phyloP scores from a whole-genome alignment of 2,888 invertebrate species.

The Drosophila kokeensis region DNA sequence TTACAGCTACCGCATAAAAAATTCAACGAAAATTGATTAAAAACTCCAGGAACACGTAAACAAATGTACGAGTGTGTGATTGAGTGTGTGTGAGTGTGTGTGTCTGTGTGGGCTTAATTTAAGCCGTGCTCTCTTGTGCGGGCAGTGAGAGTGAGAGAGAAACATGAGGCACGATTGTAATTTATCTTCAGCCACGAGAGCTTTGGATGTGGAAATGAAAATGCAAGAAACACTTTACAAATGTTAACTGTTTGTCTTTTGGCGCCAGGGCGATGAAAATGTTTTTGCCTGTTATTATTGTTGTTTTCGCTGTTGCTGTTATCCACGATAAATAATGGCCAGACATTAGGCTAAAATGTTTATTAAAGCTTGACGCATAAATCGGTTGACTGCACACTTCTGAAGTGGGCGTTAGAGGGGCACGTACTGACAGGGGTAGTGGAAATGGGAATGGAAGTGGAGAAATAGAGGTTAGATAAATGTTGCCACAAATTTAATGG shows the following conservation, averaged over 20 bases:
- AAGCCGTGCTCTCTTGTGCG: constrained; percentile 46
- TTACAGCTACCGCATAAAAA: constrained; percentile 73
- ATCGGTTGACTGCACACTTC: constrained; percentile 43
- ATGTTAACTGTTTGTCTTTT: constrained; percentile 82
- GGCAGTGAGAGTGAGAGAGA: constrained; percentile 18
- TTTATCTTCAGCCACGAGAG: constrained; percentile 72
- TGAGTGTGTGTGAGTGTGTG: constrained; percentile 23
- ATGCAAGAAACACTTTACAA: constrained; percentile 75
- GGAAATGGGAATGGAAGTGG: neutral
- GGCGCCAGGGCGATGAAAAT: constrained; percentile 77
- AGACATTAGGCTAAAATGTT: constrained; percentile 78
- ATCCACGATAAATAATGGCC: constrained; percentile 71
- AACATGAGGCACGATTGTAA: constrained; percentile 65
- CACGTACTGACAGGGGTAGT: no score
- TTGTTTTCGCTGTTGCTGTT: constrained; percentile 33
- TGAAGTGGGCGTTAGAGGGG: neutral
- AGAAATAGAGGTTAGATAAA: constrained; percentile 31
- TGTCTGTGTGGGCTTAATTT: constrained; percentile 57
- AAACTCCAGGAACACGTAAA: constrained; percentile 64
- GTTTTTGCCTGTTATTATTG: constrained; percentile 29
- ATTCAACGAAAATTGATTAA: constrained; percentile 78
- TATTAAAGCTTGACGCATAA: constrained; percentile 72
- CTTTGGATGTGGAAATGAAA: constrained; percentile 56
- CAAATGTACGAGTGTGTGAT: constrained; percentile 45
- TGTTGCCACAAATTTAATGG: constrained; percentile 61